These are phyloP conservation scores for Cephus runcator DNA, from an alignment of 2,888 invertebrate species.

Conservation along the genomic window DNA sequence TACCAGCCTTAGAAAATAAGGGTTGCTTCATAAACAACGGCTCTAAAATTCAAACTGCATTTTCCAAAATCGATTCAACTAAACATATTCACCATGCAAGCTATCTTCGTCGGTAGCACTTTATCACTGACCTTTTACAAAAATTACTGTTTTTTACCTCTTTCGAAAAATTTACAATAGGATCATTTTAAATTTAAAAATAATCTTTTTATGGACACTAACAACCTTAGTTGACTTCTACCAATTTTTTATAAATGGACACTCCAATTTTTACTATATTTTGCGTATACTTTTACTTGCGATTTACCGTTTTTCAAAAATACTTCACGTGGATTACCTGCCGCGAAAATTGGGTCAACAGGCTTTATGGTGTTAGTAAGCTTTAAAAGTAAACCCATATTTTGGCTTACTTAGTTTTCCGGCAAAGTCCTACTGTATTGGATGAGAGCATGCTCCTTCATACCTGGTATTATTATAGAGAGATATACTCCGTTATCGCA, in stretches of 20 bases:
- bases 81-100: neutral
- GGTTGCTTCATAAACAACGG: slow-evolving; percentile 6
- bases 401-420: neutral
- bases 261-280: neutral
- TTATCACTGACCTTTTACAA: neutral
- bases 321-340: slow-evolving; percentile 26
- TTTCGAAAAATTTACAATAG: neutral
- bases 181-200: neutral
- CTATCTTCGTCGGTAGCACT: neutral
- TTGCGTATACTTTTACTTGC: neutral
- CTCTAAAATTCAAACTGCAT: neutral
- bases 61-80: neutral
- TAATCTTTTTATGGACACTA: neutral
- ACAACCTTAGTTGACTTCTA: neutral
- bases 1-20: slow-evolving; percentile 27
- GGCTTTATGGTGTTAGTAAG: slow-evolving; percentile 32
- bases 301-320: slow-evolving; percentile 26
- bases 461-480: neutral
- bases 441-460: neutral
- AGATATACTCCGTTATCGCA: neutral
- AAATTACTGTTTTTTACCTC: neutral
- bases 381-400: neutral
- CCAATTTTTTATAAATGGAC: neutral
- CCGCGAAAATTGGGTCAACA: slow-evolving; percentile 43
- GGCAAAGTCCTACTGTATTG: neutral